Base-by-base conservation (phyloP, 2,113 vertebrate genomes). In the Emydura subglobosa region DNA sequence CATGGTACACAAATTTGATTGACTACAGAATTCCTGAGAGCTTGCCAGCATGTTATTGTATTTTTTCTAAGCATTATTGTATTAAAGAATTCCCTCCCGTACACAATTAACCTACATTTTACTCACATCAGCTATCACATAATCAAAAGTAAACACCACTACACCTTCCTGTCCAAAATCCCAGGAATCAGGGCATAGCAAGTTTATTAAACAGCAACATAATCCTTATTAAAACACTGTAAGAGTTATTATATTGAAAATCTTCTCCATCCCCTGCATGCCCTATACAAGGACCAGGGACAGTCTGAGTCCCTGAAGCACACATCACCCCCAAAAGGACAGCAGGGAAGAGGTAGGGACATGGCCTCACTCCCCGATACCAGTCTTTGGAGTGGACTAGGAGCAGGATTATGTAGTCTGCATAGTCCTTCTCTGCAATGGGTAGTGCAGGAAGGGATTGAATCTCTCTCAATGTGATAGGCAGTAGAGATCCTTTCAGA, bases 301-400 rank as follows among this genome's bases (percentile, higher is more conserved):
- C 7, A 90, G 68, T 22, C 24, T 7, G 0, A 1, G 16, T 31
- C 86, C 29, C 59, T 65, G 42, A 31, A 42, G 68, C 51, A 31
- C 2, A 9, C 42, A 51, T 19, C 65, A 34, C 53, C 50, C 42
- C 0, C 42, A 78, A 0, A 54, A 83, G 57, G 1, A 0, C 29
- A 10, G 10, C 61, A 80, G 24, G 44, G 34, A 51, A 3, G 42
- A 39, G 13, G n/a, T 16, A 31, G 3, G n/a, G n/a, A 72, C 34
- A n/a, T n/a, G 3, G 34, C 65, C 65, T 68, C n/a, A 39, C 19
- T 72, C 3, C 51, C 49, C 82, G 44, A 39, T n/a, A 27, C 3
- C 55, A 39, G 50, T 5, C 29, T 47, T 19, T 0, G 6, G 34
- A 72, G 65, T 22, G 8, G 53, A 54, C 34, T 29, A 13, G 25